A percentile compares a stretch with the other conserved stretches of the same genome.
Evolutionary conservation across 2,888 invertebrate species (phyloP).

Genomic region (Tetrapedia diversipes): DNA sequence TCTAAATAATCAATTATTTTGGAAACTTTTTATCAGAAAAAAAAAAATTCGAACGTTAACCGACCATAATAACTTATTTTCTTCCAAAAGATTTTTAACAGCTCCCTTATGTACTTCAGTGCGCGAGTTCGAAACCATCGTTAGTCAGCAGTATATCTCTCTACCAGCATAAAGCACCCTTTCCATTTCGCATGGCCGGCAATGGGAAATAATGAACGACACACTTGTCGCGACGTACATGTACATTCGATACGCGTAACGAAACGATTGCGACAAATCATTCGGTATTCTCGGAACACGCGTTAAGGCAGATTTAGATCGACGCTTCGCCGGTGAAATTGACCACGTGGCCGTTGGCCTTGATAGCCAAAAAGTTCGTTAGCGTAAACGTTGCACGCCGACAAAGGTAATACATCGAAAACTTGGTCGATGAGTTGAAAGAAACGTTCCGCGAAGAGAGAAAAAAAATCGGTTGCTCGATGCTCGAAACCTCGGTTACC

Average conservation of each 20-base stretch:
- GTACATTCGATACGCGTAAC: slow-evolving; percentile 28
- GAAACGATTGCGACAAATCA: slow-evolving; percentile 44
- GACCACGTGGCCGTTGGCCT: slow-evolving; percentile 29
- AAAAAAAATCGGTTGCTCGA: background rate
- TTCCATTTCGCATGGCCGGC: background rate
- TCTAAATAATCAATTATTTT: too few species aligned
- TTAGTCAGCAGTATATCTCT: background rate
- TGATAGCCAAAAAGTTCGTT: slow-evolving; percentile 8
- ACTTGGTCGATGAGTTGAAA: too few species aligned
- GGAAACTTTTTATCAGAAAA: too few species aligned
- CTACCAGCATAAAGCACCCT: background rate
- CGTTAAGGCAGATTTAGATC: slow-evolving; percentile 30
- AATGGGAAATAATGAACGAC: slow-evolving; percentile 26
- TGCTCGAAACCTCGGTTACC: background rate
- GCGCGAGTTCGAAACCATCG: background rate
- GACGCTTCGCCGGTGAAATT: slow-evolving; percentile 34
- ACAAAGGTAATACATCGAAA: background rate
- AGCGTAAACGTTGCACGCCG: background rate
- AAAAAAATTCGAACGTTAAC: too few species aligned
- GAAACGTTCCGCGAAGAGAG: background rate
- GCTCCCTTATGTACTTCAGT: too few species aligned
- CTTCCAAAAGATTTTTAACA: too few species aligned
- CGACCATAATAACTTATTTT: too few species aligned
- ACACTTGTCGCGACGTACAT: slow-evolving; percentile 11
- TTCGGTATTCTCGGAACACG: slow-evolving; percentile 40